These are phyloP conservation scores for Danio choprae DNA, from an alignment of 2,797 vertebrate genomes.

Conservation along the genomic window DNA sequence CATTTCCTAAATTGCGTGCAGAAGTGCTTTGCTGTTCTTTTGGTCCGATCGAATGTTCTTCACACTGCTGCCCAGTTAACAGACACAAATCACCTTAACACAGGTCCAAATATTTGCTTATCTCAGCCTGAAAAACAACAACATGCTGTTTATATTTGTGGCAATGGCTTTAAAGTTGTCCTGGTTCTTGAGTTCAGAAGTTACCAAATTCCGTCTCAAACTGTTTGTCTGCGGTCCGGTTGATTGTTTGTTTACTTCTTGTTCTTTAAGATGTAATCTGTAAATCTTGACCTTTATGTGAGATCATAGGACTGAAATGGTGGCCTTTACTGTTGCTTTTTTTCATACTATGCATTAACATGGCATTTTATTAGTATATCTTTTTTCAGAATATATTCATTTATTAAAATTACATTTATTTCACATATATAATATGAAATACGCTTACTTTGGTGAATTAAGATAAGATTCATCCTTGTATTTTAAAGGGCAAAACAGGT, in stretches of 20 bases:
- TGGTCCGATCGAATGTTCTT: conserved; percentile 45
- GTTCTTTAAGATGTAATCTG: conserved; percentile 62
- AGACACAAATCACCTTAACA: conserved; percentile 61
- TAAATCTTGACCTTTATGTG: conserved; percentile 49
- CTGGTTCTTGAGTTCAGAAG: conserved; percentile 51
- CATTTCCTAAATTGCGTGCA: conserved; percentile 33
- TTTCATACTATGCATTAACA: background rate
- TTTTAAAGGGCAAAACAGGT: background rate
- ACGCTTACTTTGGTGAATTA: background rate
- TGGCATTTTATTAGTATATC: background rate
- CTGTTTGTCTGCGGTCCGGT: conserved; percentile 44
- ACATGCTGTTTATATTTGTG: conserved; percentile 60
- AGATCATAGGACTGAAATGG: conserved; percentile 16
- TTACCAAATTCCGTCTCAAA: conserved; percentile 49
- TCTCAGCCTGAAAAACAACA: conserved; percentile 59
- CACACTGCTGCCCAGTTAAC: conserved; percentile 61
- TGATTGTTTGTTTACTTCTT: conserved; percentile 65
- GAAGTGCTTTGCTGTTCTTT: background rate
- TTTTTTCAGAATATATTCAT: background rate
- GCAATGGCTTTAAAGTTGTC: conserved; percentile 59
- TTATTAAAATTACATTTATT: background rate
- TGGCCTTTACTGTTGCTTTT: conserved; percentile 11
- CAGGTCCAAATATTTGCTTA: conserved; percentile 72
- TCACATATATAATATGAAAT: background rate
- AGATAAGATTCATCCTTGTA: background rate